Evolutionary conservation across 2,113 vertebrate species (phyloP).

Genomic region (Galemys pyrenaicus): DNA sequence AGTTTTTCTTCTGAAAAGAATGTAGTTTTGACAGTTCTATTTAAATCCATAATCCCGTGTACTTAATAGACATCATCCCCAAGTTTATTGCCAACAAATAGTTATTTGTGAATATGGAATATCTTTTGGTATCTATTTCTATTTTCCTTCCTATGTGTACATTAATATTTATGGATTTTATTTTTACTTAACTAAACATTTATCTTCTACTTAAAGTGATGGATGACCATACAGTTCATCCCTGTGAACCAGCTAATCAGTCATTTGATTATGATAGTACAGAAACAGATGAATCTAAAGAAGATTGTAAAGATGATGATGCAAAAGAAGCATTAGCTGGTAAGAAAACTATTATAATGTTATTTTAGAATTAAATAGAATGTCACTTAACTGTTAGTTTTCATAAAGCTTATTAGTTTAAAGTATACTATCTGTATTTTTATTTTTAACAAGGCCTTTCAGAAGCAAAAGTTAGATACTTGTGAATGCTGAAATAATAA

Average conservation of each 20-base stretch:
- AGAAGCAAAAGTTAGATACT: constrained; percentile 8
- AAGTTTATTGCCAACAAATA: not conserved
- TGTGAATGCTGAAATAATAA: not conserved
- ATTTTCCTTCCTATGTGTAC: not conserved
- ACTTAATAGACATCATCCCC: not conserved
- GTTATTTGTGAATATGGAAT: constrained; percentile 39
- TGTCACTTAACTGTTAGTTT: constrained; percentile 34
- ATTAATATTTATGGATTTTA: constrained; percentile 17
- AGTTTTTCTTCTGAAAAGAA: constrained; percentile 41
- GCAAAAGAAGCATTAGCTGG: constrained; percentile 89
- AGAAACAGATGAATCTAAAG: constrained; percentile 92
- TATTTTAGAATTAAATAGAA: not conserved
- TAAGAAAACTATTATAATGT: constrained; percentile 48
- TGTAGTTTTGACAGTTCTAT: constrained; percentile 13
- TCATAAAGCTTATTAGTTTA: not conserved
- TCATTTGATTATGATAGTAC: constrained; percentile 90
- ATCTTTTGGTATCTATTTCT: constrained; percentile 2
- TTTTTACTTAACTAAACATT: constrained; percentile 43
- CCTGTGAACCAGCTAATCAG: constrained; percentile 88
- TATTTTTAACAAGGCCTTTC: not conserved
- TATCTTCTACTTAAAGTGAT: constrained; percentile 87
- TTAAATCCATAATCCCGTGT: constrained; percentile 5
- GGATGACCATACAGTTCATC: constrained; percentile 93
- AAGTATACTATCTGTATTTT: not conserved
- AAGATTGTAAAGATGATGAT: constrained; percentile 94